Percentiles rank a stretch among this genome's conserved stretches.
phyloP scores from a whole-genome alignment of 1,140 invertebrate species.

The Prorops nasuta region DNA sequence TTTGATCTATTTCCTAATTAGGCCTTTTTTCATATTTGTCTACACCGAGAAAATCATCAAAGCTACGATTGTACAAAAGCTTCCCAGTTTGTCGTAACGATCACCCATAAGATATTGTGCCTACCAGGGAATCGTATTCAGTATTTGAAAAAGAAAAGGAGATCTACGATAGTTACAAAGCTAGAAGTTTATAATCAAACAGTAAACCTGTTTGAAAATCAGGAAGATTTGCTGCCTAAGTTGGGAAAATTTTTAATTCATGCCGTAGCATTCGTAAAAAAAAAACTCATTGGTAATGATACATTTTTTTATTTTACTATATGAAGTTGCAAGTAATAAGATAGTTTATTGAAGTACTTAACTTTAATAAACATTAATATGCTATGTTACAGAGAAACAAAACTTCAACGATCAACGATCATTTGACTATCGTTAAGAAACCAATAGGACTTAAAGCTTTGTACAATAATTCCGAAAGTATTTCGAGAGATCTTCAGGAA shows the following conservation, averaged over 20 bases:
- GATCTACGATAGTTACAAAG: too few relatives aligned
- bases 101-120: too few relatives aligned
- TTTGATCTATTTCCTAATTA: too few relatives aligned
- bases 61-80: too few relatives aligned
- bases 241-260: constrained; percentile 98
- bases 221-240: constrained; percentile 92
- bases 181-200: constrained; percentile 92
- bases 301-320: constrained; percentile 12
- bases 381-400: constrained; percentile 55
- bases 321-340: too few relatives aligned
- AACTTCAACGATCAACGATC: constrained; percentile 59
- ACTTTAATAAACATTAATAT: constrained; percentile 41
- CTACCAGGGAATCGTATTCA: too few relatives aligned
- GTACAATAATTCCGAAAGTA: constrained; percentile 51
- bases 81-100: too few relatives aligned
- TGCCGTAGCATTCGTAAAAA: constrained; percentile 78
- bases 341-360: constrained; percentile 13
- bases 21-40: too few relatives aligned
- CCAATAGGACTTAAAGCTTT: constrained; percentile 53
- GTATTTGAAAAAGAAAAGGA: too few relatives aligned
- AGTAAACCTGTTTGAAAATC: constrained; percentile 95
- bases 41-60: too few relatives aligned
- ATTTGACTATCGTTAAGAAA: constrained; percentile 62
- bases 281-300: constrained; percentile 53
- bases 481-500: constrained; percentile 49